Percentiles rank a stretch among this genome's conserved stretches.
Evolutionary conservation across 2,888 invertebrate genomes (phyloP).

Genomic region (Sinodicranocentrus sp.): DNA sequence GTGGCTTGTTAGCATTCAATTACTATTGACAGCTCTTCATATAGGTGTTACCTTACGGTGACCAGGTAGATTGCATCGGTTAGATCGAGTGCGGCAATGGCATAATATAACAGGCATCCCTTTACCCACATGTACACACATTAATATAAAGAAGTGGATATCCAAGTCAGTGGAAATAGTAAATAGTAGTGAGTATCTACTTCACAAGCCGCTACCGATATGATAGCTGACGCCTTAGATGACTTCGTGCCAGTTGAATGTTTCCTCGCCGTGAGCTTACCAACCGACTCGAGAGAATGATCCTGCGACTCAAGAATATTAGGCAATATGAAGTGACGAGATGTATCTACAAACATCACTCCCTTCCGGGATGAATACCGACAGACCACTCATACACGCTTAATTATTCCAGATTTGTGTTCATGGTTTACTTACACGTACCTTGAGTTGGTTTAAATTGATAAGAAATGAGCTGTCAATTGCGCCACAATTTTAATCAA

Average conservation of each 20-base stretch:
- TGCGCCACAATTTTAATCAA: conserved; percentile 8
- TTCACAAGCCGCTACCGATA: not conserved
- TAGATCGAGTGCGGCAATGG: not conserved
- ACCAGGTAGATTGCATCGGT: not conserved
- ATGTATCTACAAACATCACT: not conserved
- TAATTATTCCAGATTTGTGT: not conserved
- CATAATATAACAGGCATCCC: not conserved
- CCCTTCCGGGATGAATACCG: conserved; percentile 3
- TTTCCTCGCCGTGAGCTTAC: not conserved
- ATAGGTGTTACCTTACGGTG: too few species aligned
- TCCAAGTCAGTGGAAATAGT: not conserved
- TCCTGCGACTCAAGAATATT: not conserved
- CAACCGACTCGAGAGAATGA: not conserved
- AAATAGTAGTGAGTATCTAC: not conserved
- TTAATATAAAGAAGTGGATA: not conserved
- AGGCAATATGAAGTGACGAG: too few species aligned
- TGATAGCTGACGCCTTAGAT: not conserved
- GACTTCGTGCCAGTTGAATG: conserved; percentile 15
- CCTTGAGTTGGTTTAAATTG: not conserved
- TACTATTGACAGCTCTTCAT: conserved; percentile 30
- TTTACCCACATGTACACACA: not conserved
- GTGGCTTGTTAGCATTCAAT: conserved; percentile 26
- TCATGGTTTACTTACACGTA: not conserved
- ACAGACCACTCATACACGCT: not conserved
- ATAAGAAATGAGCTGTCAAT: conserved; percentile 14